Evolutionary conservation across 1,140 invertebrate species (phyloP).

Genomic region (Babylonia areolata): DNA sequence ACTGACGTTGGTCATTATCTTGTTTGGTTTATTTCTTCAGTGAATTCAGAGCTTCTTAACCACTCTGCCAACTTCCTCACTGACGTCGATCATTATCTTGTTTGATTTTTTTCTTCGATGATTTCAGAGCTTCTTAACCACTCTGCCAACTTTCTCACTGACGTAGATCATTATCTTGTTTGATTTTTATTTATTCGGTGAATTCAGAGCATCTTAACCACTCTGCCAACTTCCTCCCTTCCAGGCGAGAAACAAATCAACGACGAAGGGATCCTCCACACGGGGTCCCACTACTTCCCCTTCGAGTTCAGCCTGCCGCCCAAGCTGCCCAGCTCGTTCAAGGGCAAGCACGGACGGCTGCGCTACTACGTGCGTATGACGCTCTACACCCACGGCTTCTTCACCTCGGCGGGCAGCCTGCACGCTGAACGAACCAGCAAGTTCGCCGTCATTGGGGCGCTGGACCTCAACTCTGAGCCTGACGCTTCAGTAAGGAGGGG

Average conservation of each 20-base stretch:
- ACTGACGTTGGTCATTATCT: no score
- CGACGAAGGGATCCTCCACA: constrained; percentile 66
- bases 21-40: no score
- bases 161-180: no score
- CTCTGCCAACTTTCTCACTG: no score
- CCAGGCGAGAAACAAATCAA: constrained; percentile 70
- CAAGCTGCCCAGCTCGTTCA: constrained; percentile 70
- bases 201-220: no score
- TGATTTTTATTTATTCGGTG: no score
- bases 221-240: no score
- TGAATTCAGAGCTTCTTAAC: no score
- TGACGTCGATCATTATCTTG: no score
- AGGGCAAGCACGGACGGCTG: constrained; percentile 71
- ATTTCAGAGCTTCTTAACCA: no score
- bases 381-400: constrained; percentile 65
- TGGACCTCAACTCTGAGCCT: constrained; percentile 69
- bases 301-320: constrained; percentile 70
- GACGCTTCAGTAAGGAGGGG: constrained; percentile 69
- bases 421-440: constrained; percentile 70
- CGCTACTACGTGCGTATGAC: constrained; percentile 71
- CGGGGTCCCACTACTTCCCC: constrained; percentile 72
- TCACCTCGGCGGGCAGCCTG: constrained; percentile 63
- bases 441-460: constrained; percentile 68
- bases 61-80: no score
- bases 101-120: no score